Percentiles rank a stretch among this genome's conserved stretches.
Conservation (phyloP, 2,888 invertebrate genomes). For the Chrysomela aeneicollis region DNA sequence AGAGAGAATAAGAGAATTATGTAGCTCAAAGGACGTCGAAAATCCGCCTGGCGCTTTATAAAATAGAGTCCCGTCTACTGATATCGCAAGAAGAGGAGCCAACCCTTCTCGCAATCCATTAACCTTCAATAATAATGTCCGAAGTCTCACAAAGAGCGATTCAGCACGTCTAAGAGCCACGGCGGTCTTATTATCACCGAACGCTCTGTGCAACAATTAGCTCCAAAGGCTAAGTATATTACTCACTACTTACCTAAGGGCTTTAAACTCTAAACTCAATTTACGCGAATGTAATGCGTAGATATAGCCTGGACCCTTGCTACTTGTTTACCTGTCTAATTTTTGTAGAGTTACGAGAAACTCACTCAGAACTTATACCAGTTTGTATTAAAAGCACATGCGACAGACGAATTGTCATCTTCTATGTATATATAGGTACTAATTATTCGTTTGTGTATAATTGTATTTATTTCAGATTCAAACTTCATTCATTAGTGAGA, state of each 20-base stretch:
- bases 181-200: constrained; percentile 60
- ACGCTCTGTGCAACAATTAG: constrained; percentile 61
- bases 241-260: constrained; percentile 61
- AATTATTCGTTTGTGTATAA: too few relatives aligned
- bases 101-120: constrained; percentile 63
- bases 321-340: background rate
- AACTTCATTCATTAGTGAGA: too few relatives aligned
- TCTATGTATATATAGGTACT: too few relatives aligned
- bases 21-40: background rate
- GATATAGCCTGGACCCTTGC: constrained; percentile 23
- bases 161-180: constrained; percentile 60
- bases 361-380: too few relatives aligned
- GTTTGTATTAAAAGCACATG: too few relatives aligned
- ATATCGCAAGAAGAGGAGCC: constrained; percentile 34
- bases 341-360: background rate
- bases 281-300: constrained; percentile 51
- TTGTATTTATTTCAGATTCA: too few relatives aligned
- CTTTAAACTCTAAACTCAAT: constrained; percentile 62
- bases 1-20: background rate
- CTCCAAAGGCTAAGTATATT: constrained; percentile 61
- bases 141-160: constrained; percentile 62
- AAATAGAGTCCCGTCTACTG: constrained; percentile 20
- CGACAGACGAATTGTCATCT: too few relatives aligned
- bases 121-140: constrained; percentile 63
- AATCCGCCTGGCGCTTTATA: constrained; percentile 16